Percentiles rank a stretch among this genome's conserved stretches.
phyloP scores from a whole-genome alignment of 2,888 invertebrate genomes.

The Beris chalybata region DNA sequence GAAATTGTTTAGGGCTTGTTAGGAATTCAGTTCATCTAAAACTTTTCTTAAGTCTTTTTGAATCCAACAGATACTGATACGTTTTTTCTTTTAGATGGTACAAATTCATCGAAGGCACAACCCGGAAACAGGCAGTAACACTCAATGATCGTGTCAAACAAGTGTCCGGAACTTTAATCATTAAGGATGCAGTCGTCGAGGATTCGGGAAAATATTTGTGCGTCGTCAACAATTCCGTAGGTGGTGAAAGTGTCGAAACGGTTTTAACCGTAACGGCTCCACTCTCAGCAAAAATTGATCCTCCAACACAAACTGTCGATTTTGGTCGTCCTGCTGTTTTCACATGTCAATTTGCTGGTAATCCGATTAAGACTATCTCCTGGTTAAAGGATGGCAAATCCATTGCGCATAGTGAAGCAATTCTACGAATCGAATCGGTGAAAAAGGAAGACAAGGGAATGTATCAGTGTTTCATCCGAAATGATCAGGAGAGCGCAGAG shows the following conservation, averaged over 20 bases:
- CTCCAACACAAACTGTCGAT: slow-evolving; percentile 88
- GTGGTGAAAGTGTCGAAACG: slow-evolving; percentile 90
- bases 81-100: slow-evolving; percentile 82
- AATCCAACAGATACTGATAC: slow-evolving; percentile 5
- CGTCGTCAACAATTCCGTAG: slow-evolving; percentile 92
- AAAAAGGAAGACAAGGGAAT: slow-evolving; percentile 94
- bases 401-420: slow-evolving; percentile 78
- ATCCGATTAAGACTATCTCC: slow-evolving; percentile 86
- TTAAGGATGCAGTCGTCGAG: slow-evolving; percentile 85
- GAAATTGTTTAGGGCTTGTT: too few species aligned
- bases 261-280: slow-evolving; percentile 91
- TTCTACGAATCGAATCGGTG: slow-evolving; percentile 83
- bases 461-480: slow-evolving; percentile 94
- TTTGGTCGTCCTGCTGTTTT: slow-evolving; percentile 90
- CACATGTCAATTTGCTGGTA: slow-evolving; percentile 87
- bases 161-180: slow-evolving; percentile 91
- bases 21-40: too few species aligned
- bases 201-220: slow-evolving; percentile 95
- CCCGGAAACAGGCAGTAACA: slow-evolving; percentile 84
- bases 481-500: slow-evolving; percentile 91
- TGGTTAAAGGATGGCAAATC: slow-evolving; percentile 93
- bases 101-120: slow-evolving; percentile 86
- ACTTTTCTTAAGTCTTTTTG: neutral
- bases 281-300: slow-evolving; percentile 83
- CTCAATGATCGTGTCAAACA: slow-evolving; percentile 88